Evolutionary conservation across 2,113 vertebrate species (phyloP), one percentile per base, ranked within the genome.

Genomic region (Tetraodon nigroviridis): DNA sequence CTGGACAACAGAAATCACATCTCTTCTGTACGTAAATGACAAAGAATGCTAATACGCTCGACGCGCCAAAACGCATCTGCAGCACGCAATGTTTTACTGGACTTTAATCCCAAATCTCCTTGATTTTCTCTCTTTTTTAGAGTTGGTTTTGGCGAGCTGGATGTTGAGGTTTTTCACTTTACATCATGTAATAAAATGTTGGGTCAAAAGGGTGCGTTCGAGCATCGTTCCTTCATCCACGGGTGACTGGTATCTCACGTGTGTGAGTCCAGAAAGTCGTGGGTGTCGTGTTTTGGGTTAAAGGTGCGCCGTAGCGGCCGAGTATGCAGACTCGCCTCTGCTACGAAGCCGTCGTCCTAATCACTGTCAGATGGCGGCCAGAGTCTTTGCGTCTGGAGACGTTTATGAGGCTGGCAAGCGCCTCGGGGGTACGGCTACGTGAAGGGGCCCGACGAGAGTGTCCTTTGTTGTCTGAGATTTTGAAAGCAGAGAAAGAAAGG

Each of bases 281-380:
- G 78, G 79, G 81, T 84, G 81, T 78, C 65, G 62, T 78, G 59
- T 81, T 84, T 71, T 55, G 1, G 58, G 48, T 80, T 72, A 72
- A 84, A 84, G 83, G 79, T 83, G 83, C 61, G 64, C 55, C 71
- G 63, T 61, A 69, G 74, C 72, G 76, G 75, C 69, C 72, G 75
- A 75, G 76, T 80, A 67, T 51, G 71, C 63, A 58, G 66, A 48
- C 75, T 75, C 51, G 54, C 64, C 75, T 74, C 51, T 65, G 66
- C 58, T 46, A 14, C 5, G 3, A 74, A 76, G 60, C 15, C 80
- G 58, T 15, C 20, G 41, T 75, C 65, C 64, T 85, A 88, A 88
- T 87, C 80, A 83, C 64, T 82, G 69, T 88, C 86, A 88, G 83
- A 88, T 88, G 86, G 80, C 58, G 78, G 75, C 73, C 78, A 73